Evolutionary conservation across 2,113 vertebrate species (phyloP).

Genomic region (Anoura caudifer): DNA sequence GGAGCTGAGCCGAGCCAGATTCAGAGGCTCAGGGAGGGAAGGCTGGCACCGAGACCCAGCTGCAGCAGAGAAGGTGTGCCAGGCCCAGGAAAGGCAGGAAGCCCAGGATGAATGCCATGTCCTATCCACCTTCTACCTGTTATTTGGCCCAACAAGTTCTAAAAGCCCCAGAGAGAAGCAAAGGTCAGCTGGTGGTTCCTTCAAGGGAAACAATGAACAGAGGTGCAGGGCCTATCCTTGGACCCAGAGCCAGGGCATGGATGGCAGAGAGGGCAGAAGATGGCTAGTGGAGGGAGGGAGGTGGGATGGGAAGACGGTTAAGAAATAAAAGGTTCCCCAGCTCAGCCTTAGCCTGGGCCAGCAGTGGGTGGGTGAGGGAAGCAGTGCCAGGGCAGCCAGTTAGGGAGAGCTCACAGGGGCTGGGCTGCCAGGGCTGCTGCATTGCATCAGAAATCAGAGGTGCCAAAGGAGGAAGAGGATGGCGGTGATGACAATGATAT

Average conservation of each 20-base stretch:
- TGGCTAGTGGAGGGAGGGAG: neutral
- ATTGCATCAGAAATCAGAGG: conserved; percentile 10
- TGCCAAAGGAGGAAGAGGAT: neutral
- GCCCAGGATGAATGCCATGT: neutral
- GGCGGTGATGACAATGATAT: accelerated
- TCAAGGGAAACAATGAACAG: neutral
- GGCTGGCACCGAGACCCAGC: neutral
- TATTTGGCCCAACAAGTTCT: neutral
- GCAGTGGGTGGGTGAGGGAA: neutral
- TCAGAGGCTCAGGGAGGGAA: neutral
- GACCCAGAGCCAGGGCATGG: neutral
- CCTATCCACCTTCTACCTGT: neutral
- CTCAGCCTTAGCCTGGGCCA: neutral
- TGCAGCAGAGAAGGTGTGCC: neutral
- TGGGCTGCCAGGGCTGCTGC: neutral
- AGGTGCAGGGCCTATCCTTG: neutral
- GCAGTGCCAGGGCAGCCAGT: neutral
- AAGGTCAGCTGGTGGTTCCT: neutral
- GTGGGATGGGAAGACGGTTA: neutral
- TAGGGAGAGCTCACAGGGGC: neutral
- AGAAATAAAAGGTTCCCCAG: conserved; percentile 28
- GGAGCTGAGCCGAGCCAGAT: neutral
- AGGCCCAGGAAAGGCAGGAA: neutral
- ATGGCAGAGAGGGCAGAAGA: neutral
- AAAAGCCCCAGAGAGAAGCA: neutral